Conservation (phyloP, 2,888 invertebrate genomes). For the Blera fallax region DNA sequence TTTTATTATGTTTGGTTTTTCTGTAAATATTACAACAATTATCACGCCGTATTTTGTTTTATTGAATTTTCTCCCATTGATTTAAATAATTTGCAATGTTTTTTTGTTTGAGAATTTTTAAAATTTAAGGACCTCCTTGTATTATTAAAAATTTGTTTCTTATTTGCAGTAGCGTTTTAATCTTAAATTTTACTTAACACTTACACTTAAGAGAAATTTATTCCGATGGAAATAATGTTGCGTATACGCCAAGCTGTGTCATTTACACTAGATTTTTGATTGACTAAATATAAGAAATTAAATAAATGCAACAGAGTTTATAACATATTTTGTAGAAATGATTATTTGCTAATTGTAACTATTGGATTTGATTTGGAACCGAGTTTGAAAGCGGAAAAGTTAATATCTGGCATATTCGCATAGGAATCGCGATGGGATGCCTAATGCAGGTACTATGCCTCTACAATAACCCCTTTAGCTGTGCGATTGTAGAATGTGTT, state of each 20-base stretch:
- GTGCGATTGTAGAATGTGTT: too few relatives aligned
- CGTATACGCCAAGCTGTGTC: conserved; percentile 16
- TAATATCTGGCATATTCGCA: too few relatives aligned
- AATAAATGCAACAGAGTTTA: not conserved
- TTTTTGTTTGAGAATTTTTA: not conserved
- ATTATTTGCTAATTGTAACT: too few relatives aligned
- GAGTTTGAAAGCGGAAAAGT: too few relatives aligned
- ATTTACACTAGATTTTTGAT: not conserved
- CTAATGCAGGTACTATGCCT: too few relatives aligned
- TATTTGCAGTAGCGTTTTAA: not conserved
- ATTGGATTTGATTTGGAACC: too few relatives aligned
- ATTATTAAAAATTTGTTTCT: not conserved
- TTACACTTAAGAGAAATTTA: not conserved
- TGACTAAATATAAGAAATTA: not conserved
- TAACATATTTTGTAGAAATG: too few relatives aligned
- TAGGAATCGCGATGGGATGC: too few relatives aligned
- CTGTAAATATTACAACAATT: conserved; percentile 70
- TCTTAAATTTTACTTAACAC: conserved; percentile 1
- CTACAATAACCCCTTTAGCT: too few relatives aligned
- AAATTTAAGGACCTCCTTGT: not conserved
- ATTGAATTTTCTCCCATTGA: conserved; percentile 44
- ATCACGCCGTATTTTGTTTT: conserved; percentile 63
- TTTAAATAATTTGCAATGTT: not conserved
- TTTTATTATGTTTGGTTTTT: conserved; percentile 1
- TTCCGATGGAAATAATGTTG: conserved; percentile 2